Evolutionary conservation across 1,140 invertebrate species (phyloP).

Genomic region (Trichogramma pretiosum): DNA sequence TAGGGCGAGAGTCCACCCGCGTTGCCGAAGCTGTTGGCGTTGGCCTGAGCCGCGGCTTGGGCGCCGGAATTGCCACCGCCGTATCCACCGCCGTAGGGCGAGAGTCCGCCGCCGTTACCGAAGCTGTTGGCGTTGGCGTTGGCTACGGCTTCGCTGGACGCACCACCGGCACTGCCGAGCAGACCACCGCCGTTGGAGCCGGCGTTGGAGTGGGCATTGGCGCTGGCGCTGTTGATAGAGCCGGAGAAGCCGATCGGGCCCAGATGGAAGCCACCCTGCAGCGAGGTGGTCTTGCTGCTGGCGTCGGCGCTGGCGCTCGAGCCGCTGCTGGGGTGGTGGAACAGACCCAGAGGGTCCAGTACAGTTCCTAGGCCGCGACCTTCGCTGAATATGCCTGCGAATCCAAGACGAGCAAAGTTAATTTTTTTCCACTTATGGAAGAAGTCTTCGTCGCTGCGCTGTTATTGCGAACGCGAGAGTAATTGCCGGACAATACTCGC

Average conservation of each 20-base stretch:
- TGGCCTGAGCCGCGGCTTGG: conserved; percentile 1
- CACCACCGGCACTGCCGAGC: conserved; percentile 21
- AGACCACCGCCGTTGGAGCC: conserved; percentile 21
- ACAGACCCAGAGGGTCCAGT: conserved; percentile 28
- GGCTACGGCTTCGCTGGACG: conserved; percentile 3
- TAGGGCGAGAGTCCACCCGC: background rate
- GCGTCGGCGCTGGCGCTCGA: conserved; percentile 11
- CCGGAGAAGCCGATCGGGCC: conserved; percentile 26
- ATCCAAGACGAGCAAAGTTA: too few species aligned
- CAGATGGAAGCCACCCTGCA: conserved; percentile 21
- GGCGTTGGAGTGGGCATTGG: background rate
- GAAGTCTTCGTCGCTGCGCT: too few species aligned
- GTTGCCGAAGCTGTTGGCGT: background rate
- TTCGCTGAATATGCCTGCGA: too few species aligned
- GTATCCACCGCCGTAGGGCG: background rate
- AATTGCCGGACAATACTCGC: too few species aligned
- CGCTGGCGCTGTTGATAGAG: conserved; percentile 5
- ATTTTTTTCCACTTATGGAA: too few species aligned
- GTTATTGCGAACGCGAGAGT: too few species aligned
- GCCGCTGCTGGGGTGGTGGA: conserved; percentile 9
- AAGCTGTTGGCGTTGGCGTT: conserved; percentile 1
- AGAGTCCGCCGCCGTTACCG: conserved; percentile 5
- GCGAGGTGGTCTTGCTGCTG: conserved; percentile 7
- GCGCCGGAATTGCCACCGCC: background rate
- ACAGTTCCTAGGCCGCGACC: too few species aligned